Conservation (phyloP, 2,888 invertebrate genomes). For the Parnassius orleans region DNA sequence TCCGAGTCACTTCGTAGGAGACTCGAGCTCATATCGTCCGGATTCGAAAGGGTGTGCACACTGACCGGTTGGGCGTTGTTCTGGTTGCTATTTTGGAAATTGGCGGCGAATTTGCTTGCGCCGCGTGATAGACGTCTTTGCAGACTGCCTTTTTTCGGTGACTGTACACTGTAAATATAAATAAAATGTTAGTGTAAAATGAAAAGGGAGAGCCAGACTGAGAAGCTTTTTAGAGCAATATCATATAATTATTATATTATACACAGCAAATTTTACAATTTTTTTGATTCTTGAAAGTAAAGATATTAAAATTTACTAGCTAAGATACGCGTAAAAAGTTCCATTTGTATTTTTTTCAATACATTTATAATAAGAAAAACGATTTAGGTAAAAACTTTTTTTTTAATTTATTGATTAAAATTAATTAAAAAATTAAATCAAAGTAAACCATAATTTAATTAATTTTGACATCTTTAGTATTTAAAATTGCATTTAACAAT, state of each 20-base stretch:
- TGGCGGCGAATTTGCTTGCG: conserved; percentile 72
- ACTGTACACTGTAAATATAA: conserved; percentile 54
- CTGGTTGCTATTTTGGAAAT: conserved; percentile 63
- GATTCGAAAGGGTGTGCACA: conserved; percentile 80
- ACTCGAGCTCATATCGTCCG: conserved; percentile 87
- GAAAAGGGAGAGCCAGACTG: not conserved
- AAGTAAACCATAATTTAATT: too few species aligned
- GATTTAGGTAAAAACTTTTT: too few species aligned
- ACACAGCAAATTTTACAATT: not conserved
- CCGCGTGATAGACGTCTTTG: conserved; percentile 70
- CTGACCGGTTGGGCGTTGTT: conserved; percentile 61
- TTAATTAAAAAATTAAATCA: too few species aligned
- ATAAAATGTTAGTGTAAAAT: not conserved
- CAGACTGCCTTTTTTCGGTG: conserved; percentile 70
- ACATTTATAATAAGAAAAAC: too few species aligned
- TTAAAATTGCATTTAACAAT: too few species aligned
- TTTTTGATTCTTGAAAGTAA: too few species aligned
- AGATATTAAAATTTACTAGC: too few species aligned
- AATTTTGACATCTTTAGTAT: too few species aligned
- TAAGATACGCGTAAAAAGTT: too few species aligned
- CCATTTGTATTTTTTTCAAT: too few species aligned
- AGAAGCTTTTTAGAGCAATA: not conserved
- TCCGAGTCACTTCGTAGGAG: conserved; percentile 80
- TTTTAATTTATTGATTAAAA: too few species aligned
- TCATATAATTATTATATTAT: not conserved